Evolutionary conservation across 1,140 invertebrate genomes (phyloP), one percentile per base, ranked within the genome.

Genomic region (Trichonephila clavipes): DNA sequence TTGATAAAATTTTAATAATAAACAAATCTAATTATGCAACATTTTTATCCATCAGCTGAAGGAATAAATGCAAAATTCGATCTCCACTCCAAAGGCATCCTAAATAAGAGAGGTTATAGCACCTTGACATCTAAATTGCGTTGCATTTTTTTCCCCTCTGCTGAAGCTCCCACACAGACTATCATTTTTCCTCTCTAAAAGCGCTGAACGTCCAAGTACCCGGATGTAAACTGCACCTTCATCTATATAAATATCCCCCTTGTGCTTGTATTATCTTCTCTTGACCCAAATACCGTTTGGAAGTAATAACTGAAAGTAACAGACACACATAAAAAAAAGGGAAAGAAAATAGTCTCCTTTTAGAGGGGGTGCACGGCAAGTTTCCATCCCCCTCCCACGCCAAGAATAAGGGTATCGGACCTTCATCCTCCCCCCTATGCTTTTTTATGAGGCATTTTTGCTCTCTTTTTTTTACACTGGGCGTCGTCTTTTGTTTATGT

Each of bases 201-300:
- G 62, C 62, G 16, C 62, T 21, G 62, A 21, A 19, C 62, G 62
- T 19, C 62, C 16, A 19, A 77, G 59, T 44, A 88, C 86, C 86
- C 86, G 86, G 86, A 88, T 88, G 62, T 64, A 85, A 85, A 88
- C 82, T 58, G 82, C 82, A 64, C 64, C 88, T 61, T 59, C 28
- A 58, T 77, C 58, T 77, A 89, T 89, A 89, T 89, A 88, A 88
- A 88, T 88, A 88, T 66, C 59, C 34, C 66, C 72, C 14, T 0
- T 16, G 28, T 40, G 21, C 82, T n/a, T 58, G 82, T 44, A 59
- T 85, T 85, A 69, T 69, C 40, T 58, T 89, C 66, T 34, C 72
- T 90, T 90, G 89, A 90, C 89, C 89, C 72, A 90, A 90, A 90
- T 90, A 77, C 89, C 72, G 69, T 90, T 81, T 90, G 66, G 24